phyloP scores from a whole-genome alignment of 2,797 vertebrate genomes.

The Darevskia nairensis region DNA sequence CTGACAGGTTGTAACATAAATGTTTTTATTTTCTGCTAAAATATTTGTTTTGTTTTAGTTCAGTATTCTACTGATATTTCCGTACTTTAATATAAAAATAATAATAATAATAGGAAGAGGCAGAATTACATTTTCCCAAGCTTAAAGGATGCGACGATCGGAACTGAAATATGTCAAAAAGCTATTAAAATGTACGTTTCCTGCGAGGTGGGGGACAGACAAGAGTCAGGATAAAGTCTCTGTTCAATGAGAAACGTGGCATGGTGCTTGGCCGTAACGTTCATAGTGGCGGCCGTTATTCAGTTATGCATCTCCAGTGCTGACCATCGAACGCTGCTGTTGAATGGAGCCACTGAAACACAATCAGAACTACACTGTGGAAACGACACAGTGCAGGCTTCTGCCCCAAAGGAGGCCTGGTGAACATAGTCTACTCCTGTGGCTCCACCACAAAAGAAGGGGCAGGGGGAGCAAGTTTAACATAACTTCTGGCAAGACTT shows the following conservation, averaged over 20 bases:
- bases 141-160: slow-evolving; percentile 17
- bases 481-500: slow-evolving; percentile 37
- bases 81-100: neutral
- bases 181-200: slow-evolving; percentile 31
- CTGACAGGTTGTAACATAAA: slow-evolving; percentile 37
- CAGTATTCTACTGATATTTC: slow-evolving; percentile 42
- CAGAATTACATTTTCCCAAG: slow-evolving; percentile 31
- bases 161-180: slow-evolving; percentile 9
- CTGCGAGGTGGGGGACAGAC: neutral
- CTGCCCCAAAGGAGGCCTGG: slow-evolving; percentile 51
- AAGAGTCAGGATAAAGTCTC: slow-evolving; percentile 58
- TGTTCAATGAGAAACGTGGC: slow-evolving; percentile 58
- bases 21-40: slow-evolving; percentile 55
- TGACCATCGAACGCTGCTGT: slow-evolving; percentile 58
- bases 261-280: neutral
- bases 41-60: slow-evolving; percentile 32
- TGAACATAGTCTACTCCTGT: slow-evolving; percentile 48
- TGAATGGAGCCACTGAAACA: slow-evolving; percentile 61
- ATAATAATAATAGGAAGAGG: neutral
- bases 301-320: slow-evolving; percentile 64
- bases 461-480: slow-evolving; percentile 16
- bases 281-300: slow-evolving; percentile 54
- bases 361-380: slow-evolving; percentile 62
- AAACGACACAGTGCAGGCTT: slow-evolving; percentile 66
- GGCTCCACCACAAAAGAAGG: slow-evolving; percentile 23